Evolutionary conservation across 2,888 invertebrate species (phyloP).

Genomic region (Ectemnius lituratus): DNA sequence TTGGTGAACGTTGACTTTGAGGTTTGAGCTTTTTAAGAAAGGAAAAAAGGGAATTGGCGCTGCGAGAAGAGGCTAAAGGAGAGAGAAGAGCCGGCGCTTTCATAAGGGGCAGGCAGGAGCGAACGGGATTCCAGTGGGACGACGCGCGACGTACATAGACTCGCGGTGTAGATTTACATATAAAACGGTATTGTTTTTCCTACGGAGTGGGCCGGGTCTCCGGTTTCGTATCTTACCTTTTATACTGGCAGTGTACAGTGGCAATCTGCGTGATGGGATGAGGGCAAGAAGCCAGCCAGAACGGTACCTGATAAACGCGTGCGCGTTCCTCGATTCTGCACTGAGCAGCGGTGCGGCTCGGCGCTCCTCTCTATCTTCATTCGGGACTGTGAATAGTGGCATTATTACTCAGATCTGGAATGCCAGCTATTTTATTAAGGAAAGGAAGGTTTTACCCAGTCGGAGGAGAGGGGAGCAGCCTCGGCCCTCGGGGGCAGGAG

Average conservation of each 20-base stretch:
- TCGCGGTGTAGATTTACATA: constrained; percentile 54
- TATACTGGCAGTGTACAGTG: neutral
- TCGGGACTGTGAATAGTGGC: neutral
- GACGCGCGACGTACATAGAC: neutral
- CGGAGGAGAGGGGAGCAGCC: too few relatives aligned
- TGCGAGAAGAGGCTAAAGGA: too few relatives aligned
- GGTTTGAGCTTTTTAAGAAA: too few relatives aligned
- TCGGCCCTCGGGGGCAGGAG: too few relatives aligned
- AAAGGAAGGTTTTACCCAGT: too few relatives aligned
- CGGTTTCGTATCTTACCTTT: constrained; percentile 45
- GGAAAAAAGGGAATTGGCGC: too few relatives aligned
- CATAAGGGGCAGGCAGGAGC: neutral
- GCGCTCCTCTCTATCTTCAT: too few relatives aligned
- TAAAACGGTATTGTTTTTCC: constrained; percentile 59
- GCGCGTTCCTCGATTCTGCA: neutral
- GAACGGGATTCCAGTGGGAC: constrained; percentile 17
- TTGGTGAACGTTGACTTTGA: too few relatives aligned
- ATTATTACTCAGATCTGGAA: neutral
- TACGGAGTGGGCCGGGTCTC: constrained; percentile 51
- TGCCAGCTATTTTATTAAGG: neutral
- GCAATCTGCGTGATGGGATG: constrained; percentile 38
- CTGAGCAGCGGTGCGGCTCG: neutral
- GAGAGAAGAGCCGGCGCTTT: too few relatives aligned
- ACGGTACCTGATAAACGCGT: constrained; percentile 50
- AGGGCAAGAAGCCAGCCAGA: constrained; percentile 32